These are phyloP conservation scores for Tachina grossa DNA, from an alignment of 2,888 invertebrate species.

Conservation along the genomic window DNA sequence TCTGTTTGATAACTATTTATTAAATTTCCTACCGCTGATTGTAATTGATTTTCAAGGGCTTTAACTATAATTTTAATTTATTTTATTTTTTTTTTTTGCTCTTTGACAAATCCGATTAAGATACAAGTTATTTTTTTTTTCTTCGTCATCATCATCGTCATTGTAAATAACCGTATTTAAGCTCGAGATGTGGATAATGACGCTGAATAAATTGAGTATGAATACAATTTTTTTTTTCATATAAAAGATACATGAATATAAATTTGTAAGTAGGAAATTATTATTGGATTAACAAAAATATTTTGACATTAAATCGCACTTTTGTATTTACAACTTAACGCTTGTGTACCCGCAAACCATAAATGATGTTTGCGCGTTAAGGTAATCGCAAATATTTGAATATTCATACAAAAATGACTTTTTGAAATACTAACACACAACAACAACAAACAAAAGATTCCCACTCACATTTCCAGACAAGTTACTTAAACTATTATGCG, in stretches of 20 bases:
- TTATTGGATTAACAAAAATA: conserved; percentile 67
- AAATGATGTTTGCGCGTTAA: conserved; percentile 13
- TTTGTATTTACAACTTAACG: conserved; percentile 54
- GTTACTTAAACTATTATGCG: conserved; percentile 14
- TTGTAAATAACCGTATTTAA: conserved; percentile 16
- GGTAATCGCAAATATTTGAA: conserved; percentile 44
- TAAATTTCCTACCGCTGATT: conserved; percentile 15
- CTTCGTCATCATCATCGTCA: background rate
- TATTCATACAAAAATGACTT: conserved; percentile 58
- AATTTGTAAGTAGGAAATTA: conserved; percentile 63
- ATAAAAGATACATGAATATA: conserved; percentile 3
- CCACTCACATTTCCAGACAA: conserved; percentile 39
- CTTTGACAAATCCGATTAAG: conserved; percentile 61
- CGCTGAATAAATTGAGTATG: conserved; percentile 6
- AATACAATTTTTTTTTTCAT: background rate
- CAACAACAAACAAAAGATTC: conserved; percentile 30
- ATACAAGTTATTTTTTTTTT: conserved; percentile 16
- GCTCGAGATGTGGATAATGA: conserved; percentile 44
- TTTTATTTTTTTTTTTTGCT: background rate
- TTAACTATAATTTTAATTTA: conserved; percentile 15
- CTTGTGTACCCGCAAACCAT: conserved; percentile 24
- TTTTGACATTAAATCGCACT: conserved; percentile 65
- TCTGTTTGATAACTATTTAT: background rate
- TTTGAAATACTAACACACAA: conserved; percentile 15
- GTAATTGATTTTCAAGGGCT: conserved; percentile 45